Percentiles rank a stretch among this genome's conserved stretches.
These are phyloP conservation scores for Neomorphus geoffroyi DNA, from an alignment of 2,797 vertebrate species.

Conservation along the genomic window DNA sequence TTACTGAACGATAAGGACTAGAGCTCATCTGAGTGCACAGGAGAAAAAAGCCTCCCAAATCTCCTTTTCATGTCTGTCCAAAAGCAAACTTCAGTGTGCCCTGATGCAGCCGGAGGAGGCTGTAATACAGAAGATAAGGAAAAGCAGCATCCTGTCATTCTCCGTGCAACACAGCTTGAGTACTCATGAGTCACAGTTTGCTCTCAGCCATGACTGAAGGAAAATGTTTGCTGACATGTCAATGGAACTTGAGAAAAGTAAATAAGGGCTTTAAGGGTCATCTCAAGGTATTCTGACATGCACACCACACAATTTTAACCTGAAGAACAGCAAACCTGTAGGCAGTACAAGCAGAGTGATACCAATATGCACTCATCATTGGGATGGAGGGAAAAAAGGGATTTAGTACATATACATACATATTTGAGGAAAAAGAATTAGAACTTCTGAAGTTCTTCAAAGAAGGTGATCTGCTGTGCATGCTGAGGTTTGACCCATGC, in stretches of 20 bases:
- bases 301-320: not conserved
- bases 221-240: not conserved
- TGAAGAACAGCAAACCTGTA: not conserved
- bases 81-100: not conserved
- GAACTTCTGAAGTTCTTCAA: not conserved
- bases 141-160: not conserved
- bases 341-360: not conserved
- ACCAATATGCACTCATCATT: not conserved
- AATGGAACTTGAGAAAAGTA: not conserved
- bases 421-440: not conserved
- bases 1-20: not conserved
- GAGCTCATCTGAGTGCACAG: not conserved
- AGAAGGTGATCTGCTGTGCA: not conserved
- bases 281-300: not conserved
- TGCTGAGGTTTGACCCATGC: not conserved
- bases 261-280: not conserved
- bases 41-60: not conserved
- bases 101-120: not conserved
- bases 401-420: not conserved
- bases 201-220: not conserved
- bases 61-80: not conserved
- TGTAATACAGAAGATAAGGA: constrained; percentile 15
- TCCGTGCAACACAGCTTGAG: not conserved
- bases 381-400: not conserved
- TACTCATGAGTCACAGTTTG: not conserved